Evolutionary conservation across 2,113 vertebrate species (phyloP).

Genomic region (Callaeas wilsoni): DNA sequence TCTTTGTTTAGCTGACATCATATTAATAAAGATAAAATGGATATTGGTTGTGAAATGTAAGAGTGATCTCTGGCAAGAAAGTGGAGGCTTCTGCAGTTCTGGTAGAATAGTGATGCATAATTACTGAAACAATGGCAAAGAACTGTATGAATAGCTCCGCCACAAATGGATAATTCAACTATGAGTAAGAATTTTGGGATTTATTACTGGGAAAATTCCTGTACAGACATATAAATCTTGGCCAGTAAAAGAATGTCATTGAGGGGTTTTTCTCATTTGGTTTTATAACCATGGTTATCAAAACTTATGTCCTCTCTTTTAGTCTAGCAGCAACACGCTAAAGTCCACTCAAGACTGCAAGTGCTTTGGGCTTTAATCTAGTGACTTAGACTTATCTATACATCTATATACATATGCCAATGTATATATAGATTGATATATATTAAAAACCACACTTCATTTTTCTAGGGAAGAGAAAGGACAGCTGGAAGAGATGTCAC

Average conservation of each 20-base stretch:
- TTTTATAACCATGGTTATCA: not conserved
- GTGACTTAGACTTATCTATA: not conserved
- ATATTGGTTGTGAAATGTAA: not conserved
- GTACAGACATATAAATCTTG: not conserved
- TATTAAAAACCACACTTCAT: not conserved
- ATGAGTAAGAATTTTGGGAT: not conserved
- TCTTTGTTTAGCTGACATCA: not conserved
- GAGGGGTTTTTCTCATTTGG: not conserved
- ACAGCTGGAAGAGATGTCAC: conserved; percentile 84
- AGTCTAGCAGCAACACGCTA: not conserved
- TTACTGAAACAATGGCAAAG: not conserved
- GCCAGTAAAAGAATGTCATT: not conserved
- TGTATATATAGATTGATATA: too few relatives aligned
- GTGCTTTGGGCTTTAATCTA: not conserved
- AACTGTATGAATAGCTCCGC: not conserved
- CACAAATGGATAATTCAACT: not conserved
- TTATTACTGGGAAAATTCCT: not conserved
- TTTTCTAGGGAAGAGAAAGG: conserved; percentile 82
- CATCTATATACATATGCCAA: too few relatives aligned
- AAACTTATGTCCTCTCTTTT: not conserved
- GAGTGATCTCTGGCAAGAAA: not conserved
- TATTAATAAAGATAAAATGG: not conserved
- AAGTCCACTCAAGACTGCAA: not conserved
- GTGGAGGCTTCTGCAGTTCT: not conserved
- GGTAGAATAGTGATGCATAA: not conserved